Evolutionary conservation across 2,888 invertebrate species (phyloP), one percentile per base, ranked within the genome.

Genomic region (Drosophila phalerata): DNA sequence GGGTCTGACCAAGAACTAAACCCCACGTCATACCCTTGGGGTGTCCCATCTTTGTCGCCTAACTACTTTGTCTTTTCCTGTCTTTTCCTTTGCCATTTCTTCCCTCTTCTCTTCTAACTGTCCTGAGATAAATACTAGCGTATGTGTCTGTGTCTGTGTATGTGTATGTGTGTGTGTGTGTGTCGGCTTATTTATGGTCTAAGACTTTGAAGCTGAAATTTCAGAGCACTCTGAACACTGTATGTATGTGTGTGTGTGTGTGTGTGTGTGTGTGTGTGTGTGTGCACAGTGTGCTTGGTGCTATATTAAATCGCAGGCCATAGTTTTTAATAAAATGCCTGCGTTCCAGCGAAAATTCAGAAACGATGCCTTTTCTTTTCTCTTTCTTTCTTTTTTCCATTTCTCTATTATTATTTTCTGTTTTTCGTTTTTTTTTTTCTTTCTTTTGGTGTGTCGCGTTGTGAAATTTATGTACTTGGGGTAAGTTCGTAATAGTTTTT

Each of bases 251-350:
- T 25, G 25, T 19, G 25, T 48, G 55, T 48, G 45, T 32, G 34
- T 19, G 13, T 22, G 9, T 25, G 25, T 43, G 25, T 32, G 17
- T 15, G 32, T 48, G 17, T 25, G 8, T 25, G 22, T 43, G 34
- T 22, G 25, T 49, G 38, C 53, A 40, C 45, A 22, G 55, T 47
- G 52, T 49, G 49, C 56, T 64, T 40, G 64, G 49, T 56, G 85
- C 85, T 87, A 67, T 83, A 83, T 89, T 83, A 89, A 83, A 87
- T 85, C 74, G 85, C 67, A 69, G 65, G 62, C 79, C 86, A 78
- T 89, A 89, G 89, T 88, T 83, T 83, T 89, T 85, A 89, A 87
- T 88, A 88, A 81, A 89, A 88, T 69, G 86, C 72, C 83, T 69
- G 58, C 51, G 77, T 30, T 45, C 37, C 79, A 37, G 25, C 45